Percentiles rank a stretch among this genome's conserved stretches.
Conservation (phyloP, 2,113 vertebrate genomes). For the Aphyosemion australe region DNA sequence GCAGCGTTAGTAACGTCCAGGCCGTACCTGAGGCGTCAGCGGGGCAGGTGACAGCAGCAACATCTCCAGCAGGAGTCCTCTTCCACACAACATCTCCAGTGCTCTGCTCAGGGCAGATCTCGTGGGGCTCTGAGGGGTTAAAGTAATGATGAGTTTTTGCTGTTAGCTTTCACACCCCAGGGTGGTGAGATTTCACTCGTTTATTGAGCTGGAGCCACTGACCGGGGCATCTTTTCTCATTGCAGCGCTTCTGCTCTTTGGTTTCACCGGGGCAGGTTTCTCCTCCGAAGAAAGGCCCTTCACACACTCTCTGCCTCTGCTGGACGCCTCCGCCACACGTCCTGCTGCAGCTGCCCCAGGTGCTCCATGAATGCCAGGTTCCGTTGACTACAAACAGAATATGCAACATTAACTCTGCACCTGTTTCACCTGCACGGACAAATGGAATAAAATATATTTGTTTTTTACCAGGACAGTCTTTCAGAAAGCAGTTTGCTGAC, state of each 20-base stretch:
- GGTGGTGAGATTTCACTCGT: neutral
- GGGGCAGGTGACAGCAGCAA: slow-evolving; percentile 87
- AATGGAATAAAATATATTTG: neutral
- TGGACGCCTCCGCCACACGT: slow-evolving; percentile 91
- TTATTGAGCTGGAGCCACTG: slow-evolving; percentile 30
- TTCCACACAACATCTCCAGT: slow-evolving; percentile 89
- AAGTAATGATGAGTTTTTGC: neutral
- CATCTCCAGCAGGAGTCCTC: slow-evolving; percentile 89
- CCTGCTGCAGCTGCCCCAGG: slow-evolving; percentile 89
- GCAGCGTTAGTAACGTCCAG: neutral
- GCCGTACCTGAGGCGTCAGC: slow-evolving; percentile 88
- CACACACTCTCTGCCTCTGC: slow-evolving; percentile 87
- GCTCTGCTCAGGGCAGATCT: slow-evolving; percentile 92
- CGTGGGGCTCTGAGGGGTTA: slow-evolving; percentile 86
- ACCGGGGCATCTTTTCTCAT: slow-evolving; percentile 92
- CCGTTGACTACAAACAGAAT: slow-evolving; percentile 85
- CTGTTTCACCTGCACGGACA: neutral
- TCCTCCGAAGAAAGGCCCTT: slow-evolving; percentile 91
- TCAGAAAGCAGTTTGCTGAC: slow-evolving; percentile 87
- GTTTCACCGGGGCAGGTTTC: slow-evolving; percentile 86
- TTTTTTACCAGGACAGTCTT: slow-evolving; percentile 90
- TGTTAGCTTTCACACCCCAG: neutral
- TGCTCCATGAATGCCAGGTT: slow-evolving; percentile 90
- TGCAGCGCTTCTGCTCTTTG: slow-evolving; percentile 87
- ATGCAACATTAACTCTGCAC: slow-evolving; percentile 17